Evolutionary conservation across 2,888 invertebrate species (phyloP).

Genomic region (Hoplodrina blanda): DNA sequence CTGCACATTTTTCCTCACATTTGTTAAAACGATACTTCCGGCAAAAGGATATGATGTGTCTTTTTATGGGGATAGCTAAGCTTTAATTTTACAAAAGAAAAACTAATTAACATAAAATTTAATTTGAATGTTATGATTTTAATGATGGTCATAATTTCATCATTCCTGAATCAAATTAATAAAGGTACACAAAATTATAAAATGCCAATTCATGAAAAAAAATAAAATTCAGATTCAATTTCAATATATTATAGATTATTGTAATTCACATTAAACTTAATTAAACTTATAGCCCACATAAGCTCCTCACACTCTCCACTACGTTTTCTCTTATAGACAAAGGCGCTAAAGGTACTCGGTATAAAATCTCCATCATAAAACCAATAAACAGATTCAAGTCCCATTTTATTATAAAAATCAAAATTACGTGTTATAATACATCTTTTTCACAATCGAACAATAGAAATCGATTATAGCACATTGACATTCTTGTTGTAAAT

Average conservation of each 20-base stretch:
- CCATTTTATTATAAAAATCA: conserved; percentile 91
- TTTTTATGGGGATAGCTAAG: conserved; percentile 1
- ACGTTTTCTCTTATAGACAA: conserved; percentile 85
- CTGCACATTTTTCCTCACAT: neutral
- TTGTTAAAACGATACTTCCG: neutral
- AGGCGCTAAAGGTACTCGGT: conserved; percentile 90
- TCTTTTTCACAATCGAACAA: conserved; percentile 88
- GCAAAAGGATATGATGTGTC: neutral
- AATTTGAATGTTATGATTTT: conserved; percentile 38
- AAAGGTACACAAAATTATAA: conserved; percentile 76
- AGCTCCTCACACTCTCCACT: conserved; percentile 89
- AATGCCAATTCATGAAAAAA: conserved; percentile 89
- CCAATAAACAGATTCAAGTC: conserved; percentile 91
- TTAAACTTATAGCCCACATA: conserved; percentile 90
- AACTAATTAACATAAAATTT: conserved; percentile 3
- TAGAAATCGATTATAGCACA: conserved; percentile 89
- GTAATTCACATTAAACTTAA: conserved; percentile 91
- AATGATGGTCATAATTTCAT: conserved; percentile 27
- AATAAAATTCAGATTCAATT: conserved; percentile 90
- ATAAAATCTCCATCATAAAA: conserved; percentile 90
- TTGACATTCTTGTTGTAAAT: conserved; percentile 87
- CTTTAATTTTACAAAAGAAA: conserved; percentile 18
- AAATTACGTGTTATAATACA: conserved; percentile 91
- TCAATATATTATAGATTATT: conserved; percentile 91
- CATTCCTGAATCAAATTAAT: conserved; percentile 48